These are phyloP conservation scores for Malurus leucopterus DNA, from an alignment of 2,797 vertebrate species.

Conservation along the genomic window DNA sequence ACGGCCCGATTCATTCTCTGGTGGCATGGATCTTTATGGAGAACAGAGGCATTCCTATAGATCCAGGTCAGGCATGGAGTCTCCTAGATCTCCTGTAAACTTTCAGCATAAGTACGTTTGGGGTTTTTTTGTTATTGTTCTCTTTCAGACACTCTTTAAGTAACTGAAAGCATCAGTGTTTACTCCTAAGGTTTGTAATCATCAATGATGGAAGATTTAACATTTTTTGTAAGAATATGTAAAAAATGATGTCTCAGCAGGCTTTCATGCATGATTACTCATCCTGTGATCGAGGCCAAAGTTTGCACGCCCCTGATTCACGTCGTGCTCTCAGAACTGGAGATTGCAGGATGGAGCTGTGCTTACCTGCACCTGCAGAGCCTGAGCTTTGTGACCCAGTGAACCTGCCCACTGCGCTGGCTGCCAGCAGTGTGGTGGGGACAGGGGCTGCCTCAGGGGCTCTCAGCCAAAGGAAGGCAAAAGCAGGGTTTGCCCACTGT, in stretches of 20 bases:
- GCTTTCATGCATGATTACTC: neutral
- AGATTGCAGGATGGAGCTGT: neutral
- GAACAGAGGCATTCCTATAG: slow-evolving; percentile 78
- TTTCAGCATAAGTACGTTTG: slow-evolving; percentile 77
- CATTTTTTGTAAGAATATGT: neutral
- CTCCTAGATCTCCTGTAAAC: slow-evolving; percentile 77
- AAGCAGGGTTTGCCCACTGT: accelerated
- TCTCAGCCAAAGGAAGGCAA: neutral
- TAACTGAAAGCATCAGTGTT: neutral
- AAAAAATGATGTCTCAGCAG: neutral
- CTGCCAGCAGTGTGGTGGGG: neutral
- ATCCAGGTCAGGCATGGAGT: slow-evolving; percentile 83
- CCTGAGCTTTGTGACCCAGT: neutral
- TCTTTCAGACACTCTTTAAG: neutral
- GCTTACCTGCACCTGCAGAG: neutral
- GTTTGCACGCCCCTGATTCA: neutral
- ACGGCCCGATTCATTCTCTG: slow-evolving; percentile 80
- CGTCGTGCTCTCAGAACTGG: neutral
- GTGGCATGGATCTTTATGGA: slow-evolving; percentile 81
- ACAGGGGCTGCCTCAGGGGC: neutral
- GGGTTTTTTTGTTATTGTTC: neutral
- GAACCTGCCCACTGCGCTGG: neutral
- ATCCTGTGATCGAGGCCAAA: neutral
- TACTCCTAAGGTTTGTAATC: neutral
- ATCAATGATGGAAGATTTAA: neutral